Evolutionary conservation across 2,888 invertebrate species (phyloP).

Genomic region (Gasteruption jaculator): DNA sequence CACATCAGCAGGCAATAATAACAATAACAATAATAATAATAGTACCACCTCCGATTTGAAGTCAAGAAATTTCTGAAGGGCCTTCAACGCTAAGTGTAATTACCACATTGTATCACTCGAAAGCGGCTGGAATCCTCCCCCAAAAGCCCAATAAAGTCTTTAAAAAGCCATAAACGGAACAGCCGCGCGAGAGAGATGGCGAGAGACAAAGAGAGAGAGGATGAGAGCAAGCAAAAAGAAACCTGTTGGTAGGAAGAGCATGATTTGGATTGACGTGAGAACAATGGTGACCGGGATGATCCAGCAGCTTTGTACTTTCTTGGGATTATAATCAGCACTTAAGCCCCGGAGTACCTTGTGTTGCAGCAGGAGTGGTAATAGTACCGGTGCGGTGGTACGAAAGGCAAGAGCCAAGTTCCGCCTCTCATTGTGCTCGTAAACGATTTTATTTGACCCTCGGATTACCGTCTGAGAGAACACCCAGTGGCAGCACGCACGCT

Average conservation of each 20-base stretch:
- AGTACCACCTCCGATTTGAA: too few relatives aligned
- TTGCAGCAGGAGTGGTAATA: too few relatives aligned
- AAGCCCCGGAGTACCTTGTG: constrained; percentile 33
- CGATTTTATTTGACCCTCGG: constrained; percentile 40
- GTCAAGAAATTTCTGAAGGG: too few relatives aligned
- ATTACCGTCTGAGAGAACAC: constrained; percentile 26
- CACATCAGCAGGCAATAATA: too few relatives aligned
- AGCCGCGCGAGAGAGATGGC: background rate
- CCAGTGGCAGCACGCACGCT: constrained; percentile 24
- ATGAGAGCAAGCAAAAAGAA: background rate
- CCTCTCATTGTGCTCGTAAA: constrained; percentile 34
- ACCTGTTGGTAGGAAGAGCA: background rate
- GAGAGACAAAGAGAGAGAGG: background rate
- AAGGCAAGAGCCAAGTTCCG: constrained; percentile 23
- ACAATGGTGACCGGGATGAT: constrained; percentile 37
- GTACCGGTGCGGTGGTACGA: constrained; percentile 26
- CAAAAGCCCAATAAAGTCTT: too few relatives aligned
- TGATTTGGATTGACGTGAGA: constrained; percentile 24
- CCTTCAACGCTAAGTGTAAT: too few relatives aligned
- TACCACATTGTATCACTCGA: too few relatives aligned
- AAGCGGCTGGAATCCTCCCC: too few relatives aligned
- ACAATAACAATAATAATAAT: too few relatives aligned
- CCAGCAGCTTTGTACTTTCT: constrained; percentile 34
- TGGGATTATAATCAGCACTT: constrained; percentile 42
- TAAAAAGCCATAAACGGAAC: constrained; percentile 4